Conservation (phyloP, 2,797 vertebrate genomes). For the Brotula barbata region DNA sequence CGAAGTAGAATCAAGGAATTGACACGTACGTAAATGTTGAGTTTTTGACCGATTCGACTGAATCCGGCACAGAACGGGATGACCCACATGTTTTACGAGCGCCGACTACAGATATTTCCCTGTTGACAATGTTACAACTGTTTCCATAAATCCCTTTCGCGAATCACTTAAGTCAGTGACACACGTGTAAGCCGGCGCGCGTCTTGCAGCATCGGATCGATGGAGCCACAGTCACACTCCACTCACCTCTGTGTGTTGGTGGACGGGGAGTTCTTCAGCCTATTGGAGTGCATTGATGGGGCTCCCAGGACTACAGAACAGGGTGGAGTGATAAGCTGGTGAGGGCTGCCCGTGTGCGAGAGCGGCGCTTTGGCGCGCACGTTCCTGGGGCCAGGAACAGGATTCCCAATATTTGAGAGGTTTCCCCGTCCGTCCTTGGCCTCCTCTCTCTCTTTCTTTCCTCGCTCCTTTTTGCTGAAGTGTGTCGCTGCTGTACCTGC, state of each 20-base stretch:
- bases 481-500: constrained; percentile 83
- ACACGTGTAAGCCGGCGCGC: too few species aligned
- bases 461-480: constrained; percentile 91
- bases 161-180: too few species aligned
- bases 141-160: too few species aligned
- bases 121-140: too few species aligned
- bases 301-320: constrained; percentile 91
- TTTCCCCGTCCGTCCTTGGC: constrained; percentile 81
- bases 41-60: too few species aligned
- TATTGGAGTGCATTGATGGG: constrained; percentile 99
- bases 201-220: too few species aligned
- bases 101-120: too few species aligned
- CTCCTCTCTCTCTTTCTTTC: constrained; percentile 92
- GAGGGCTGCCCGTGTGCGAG: constrained; percentile 78
- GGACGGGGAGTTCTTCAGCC: constrained; percentile 99
- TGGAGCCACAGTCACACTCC: neutral
- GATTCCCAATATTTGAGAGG: constrained; percentile 78
- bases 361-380: constrained; percentile 78
- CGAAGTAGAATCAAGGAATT: too few species aligned
- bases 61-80: too few species aligned
- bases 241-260: constrained; percentile 98
- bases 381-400: constrained; percentile 78
- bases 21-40: too few species aligned
- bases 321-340: constrained; percentile 89
- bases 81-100: too few species aligned